These are phyloP conservation scores for Gryllus longicercus DNA, from an alignment of 2,888 invertebrate genomes.

Conservation along the genomic window DNA sequence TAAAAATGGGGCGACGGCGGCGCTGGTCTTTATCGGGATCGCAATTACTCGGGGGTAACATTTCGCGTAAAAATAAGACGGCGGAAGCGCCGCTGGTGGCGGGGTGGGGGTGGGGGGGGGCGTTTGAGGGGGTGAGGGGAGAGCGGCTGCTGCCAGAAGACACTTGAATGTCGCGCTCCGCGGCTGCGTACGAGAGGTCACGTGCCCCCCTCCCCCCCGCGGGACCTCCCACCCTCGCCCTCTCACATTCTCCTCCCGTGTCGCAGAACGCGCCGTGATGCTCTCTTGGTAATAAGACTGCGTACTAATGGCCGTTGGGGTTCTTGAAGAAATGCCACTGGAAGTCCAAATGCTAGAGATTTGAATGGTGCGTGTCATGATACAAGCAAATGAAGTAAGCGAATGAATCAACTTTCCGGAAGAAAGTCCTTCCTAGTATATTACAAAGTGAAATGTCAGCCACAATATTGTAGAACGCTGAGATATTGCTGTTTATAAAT, in stretches of 20 bases:
- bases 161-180: not conserved
- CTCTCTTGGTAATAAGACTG: too few species aligned
- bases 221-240: not conserved
- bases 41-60: not conserved
- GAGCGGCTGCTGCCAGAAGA: not conserved
- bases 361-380: too few species aligned
- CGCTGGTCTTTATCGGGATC: conserved; percentile 2
- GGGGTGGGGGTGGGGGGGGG: not conserved
- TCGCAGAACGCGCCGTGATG: not conserved
- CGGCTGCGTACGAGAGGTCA: not conserved
- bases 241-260: not conserved
- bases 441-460: too few species aligned
- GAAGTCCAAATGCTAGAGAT: too few species aligned
- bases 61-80: conserved; percentile 17
- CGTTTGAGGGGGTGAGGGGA: not conserved
- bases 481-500: too few species aligned
- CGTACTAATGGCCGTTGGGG: too few species aligned
- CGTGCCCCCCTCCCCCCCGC: not conserved
- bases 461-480: too few species aligned
- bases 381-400: too few species aligned
- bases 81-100: not conserved
- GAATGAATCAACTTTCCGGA: too few species aligned
- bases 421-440: too few species aligned
- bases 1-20: conserved; percentile 22
- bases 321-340: too few species aligned